These are phyloP conservation scores for Fulmarus glacialis DNA, from an alignment of 2,113 vertebrate genomes.

Conservation along the genomic window DNA sequence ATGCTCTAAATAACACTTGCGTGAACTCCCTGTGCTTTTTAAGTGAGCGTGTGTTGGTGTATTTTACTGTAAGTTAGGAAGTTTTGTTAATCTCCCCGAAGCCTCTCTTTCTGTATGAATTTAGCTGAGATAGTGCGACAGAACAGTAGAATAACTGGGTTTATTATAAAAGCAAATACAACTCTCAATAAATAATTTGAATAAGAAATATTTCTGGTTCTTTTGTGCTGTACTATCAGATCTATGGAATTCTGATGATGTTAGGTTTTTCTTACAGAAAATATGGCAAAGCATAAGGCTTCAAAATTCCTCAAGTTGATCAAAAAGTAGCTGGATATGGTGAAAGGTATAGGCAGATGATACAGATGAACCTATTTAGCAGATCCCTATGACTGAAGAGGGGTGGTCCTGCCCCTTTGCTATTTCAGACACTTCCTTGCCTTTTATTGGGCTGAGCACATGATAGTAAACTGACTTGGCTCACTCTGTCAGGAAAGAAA, in stretches of 20 bases:
- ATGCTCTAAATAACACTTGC: neutral
- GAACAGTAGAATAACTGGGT: neutral
- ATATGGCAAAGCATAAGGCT: neutral
- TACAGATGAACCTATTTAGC: neutral
- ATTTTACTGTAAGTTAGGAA: neutral
- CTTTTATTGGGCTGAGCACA: neutral
- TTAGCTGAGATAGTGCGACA: neutral
- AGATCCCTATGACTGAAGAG: neutral
- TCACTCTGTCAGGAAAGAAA: neutral
- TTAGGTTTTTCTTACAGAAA: neutral
- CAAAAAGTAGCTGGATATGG: neutral
- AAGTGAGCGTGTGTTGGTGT: neutral
- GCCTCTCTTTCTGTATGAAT: neutral
- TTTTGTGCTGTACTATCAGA: neutral
- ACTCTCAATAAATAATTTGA: accelerated
- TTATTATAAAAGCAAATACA: neutral
- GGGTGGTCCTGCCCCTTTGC: neutral
- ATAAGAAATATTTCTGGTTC: neutral
- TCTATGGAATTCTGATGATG: neutral
- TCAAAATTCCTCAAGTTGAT: neutral
- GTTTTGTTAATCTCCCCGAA: neutral
- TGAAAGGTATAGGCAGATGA: neutral
- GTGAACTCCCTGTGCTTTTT: neutral
- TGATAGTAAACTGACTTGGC: neutral
- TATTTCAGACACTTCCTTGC: neutral